Evolutionary conservation across 2,797 vertebrate species (phyloP).

Genomic region (Basileuterus tristriatus): DNA sequence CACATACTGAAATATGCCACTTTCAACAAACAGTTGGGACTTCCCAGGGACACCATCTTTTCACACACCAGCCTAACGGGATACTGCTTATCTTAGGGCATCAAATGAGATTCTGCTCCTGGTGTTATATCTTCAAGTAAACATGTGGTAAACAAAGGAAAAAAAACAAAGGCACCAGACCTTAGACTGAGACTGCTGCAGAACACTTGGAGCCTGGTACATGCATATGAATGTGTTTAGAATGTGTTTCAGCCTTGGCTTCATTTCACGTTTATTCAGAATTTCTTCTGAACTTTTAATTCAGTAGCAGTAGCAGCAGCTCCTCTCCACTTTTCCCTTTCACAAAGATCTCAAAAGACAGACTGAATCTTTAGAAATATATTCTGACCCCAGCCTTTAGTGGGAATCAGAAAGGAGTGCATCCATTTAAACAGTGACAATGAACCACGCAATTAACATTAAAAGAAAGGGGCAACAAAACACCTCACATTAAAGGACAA

Average conservation of each 20-base stretch:
- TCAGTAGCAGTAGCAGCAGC: neutral
- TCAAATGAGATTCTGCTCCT: conserved; percentile 31
- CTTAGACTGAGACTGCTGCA: neutral
- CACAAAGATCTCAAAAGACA: conserved; percentile 47
- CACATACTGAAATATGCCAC: neutral
- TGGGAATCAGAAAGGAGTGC: conserved; percentile 9
- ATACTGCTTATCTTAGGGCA: conserved; percentile 12
- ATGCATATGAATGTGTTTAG: conserved; percentile 52
- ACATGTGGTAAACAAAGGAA: conserved; percentile 17
- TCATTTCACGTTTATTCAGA: conserved; percentile 43
- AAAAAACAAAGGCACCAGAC: conserved; percentile 9
- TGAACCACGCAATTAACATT: conserved; percentile 63
- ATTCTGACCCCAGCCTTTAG: conserved; percentile 32
- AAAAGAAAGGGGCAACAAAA: conserved; percentile 46
- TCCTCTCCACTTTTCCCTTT: conserved; percentile 42
- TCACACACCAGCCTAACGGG: neutral
- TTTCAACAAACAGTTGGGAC: neutral
- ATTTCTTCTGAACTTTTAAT: conserved; percentile 47
- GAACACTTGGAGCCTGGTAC: neutral
- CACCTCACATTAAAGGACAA: conserved; percentile 41
- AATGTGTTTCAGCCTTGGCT: conserved; percentile 33
- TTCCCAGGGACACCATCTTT: conserved; percentile 10
- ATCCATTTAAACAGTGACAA: conserved; percentile 63
- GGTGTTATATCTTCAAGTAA: conserved; percentile 17
- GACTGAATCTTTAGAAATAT: conserved; percentile 28